phyloP scores from a whole-genome alignment of 1,140 invertebrate species.

The Copidosoma floridanum region DNA sequence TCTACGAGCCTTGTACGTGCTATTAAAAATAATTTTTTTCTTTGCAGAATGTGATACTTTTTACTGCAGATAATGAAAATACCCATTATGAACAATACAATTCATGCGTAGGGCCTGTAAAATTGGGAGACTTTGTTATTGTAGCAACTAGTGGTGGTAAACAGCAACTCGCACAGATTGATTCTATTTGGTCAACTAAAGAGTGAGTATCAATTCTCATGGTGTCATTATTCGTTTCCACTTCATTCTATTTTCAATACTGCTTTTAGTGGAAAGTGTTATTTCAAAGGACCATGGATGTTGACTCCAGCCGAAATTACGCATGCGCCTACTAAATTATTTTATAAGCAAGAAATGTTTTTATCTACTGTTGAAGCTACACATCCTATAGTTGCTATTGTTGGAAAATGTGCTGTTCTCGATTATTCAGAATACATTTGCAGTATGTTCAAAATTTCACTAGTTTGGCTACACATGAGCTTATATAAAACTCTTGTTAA shows the following conservation, averaged over 20 bases:
- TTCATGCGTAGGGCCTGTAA: constrained; percentile 76
- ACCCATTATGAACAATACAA: constrained; percentile 92
- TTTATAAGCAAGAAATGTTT: constrained; percentile 94
- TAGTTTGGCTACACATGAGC: too few species aligned
- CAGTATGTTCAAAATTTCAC: constrained; percentile 61
- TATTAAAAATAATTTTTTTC: constrained; percentile 17
- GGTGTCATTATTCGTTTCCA: not conserved
- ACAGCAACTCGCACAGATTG: constrained; percentile 89
- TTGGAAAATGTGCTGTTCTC: constrained; percentile 87
- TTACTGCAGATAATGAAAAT: constrained; percentile 69
- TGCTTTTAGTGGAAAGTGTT: constrained; percentile 80
- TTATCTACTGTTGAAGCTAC: constrained; percentile 89
- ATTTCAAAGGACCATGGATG: constrained; percentile 92
- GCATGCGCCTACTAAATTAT: constrained; percentile 72
- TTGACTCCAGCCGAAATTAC: constrained; percentile 84
- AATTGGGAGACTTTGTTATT: constrained; percentile 93
- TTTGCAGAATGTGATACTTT: constrained; percentile 70
- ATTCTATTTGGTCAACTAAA: constrained; percentile 89
- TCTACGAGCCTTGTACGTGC: too few species aligned
- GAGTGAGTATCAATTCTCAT: constrained; percentile 61
- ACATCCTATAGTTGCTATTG: constrained; percentile 85
- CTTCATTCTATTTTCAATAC: too few species aligned
- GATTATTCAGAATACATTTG: constrained; percentile 89
- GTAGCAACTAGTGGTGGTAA: constrained; percentile 83
- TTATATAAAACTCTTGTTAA: not conserved